Conservation (phyloP, 2,888 invertebrate species). For the Mimas tiliae region DNA sequence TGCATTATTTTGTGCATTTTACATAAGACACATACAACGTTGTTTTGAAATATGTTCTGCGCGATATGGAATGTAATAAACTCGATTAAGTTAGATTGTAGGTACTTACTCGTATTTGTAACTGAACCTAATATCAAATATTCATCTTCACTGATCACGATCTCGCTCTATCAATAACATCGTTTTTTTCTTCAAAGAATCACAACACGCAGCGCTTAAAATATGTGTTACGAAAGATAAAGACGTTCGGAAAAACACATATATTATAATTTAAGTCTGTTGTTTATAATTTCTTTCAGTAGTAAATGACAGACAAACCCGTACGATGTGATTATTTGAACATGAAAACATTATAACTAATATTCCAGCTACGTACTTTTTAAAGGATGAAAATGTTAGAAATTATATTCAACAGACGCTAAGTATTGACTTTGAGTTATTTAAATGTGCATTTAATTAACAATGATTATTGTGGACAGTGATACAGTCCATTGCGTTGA, state of each 20-base stretch:
- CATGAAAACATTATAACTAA: not conserved
- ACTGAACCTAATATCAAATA: too few species aligned
- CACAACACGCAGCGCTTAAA: not conserved
- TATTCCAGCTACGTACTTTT: not conserved
- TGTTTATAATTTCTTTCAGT: conserved; percentile 5
- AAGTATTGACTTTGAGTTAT: not conserved
- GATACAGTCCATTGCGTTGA: not conserved
- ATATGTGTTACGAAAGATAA: not conserved
- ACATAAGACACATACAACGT: not conserved
- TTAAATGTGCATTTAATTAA: not conserved
- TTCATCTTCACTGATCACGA: not conserved
- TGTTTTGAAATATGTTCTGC: not conserved
- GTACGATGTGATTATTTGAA: not conserved
- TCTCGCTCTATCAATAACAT: not conserved
- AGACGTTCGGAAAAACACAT: not conserved
- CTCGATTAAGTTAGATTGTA: too few species aligned
- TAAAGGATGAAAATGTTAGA: not conserved
- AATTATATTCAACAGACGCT: not conserved
- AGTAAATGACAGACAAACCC: not conserved
- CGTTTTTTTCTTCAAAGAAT: not conserved
- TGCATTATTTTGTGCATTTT: conserved; percentile 19
- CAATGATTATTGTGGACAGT: too few species aligned
- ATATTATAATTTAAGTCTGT: not conserved
- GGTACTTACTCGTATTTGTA: too few species aligned
- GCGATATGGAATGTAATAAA: not conserved